Evolutionary conservation across 2,113 vertebrate species (phyloP), one percentile per base, ranked within the genome.

Genomic region (Epinephelus cyanopodus): DNA sequence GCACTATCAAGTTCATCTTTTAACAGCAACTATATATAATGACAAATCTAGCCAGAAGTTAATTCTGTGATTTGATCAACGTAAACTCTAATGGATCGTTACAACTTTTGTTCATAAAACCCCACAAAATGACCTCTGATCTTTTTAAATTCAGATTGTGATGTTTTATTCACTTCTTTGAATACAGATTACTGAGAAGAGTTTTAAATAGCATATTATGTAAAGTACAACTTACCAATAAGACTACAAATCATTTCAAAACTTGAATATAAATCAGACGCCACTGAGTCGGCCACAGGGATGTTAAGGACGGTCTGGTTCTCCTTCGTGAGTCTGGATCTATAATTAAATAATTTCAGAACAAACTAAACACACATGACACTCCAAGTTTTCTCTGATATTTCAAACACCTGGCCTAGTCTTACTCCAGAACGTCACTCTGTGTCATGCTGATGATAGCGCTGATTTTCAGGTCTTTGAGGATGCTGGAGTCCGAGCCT

Each of bases 381-480:
- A 18, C 19, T 29, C 39, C 57, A 21, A 54, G 23, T 19, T 63
- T 45, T 19, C 21, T 79, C n/a, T 0, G 14, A 23, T 72, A 19
- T 66, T 83, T 50, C 4, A 18, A 52, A 45, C 2, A 48, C 66
- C 12, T 13, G 27, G 17, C 52, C 25, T 27, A 6, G n/a, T 23
- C 97, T 96, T 90, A 98, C 97, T 93, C 75, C 1, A 90, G 48
- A 56, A 84, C 65, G 15, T 76, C 61, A 14, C 94, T 85, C 66
- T 96, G 89, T 4, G 94, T 97, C 78, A 98, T 3, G 52, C 94
- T 96, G 88, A 98, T 74, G 17, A 96, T 84, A 1, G 95, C 94
- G 45, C 87, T 93, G 78, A 98, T 95, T 92, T 96, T 97, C 89
- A 99, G 91, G 75, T 97, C 94, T 79, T 95, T 95, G 75, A 94